Conservation (phyloP, 2,113 vertebrate genomes). For the Trichomycterus rosablanca region DNA sequence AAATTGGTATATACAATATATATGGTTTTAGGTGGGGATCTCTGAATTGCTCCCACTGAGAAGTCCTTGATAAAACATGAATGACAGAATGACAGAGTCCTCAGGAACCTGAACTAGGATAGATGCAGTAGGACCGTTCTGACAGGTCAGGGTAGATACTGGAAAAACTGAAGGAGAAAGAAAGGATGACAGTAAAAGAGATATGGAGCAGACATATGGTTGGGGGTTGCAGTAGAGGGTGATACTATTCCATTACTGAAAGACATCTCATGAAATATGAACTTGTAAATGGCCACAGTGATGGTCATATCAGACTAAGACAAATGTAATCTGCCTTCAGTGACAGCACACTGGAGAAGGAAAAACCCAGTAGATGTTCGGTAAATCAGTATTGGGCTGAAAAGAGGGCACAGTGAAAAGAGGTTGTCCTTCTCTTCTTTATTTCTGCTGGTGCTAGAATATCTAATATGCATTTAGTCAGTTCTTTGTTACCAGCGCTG, state of each 20-base stretch:
- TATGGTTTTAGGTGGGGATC: too few relatives aligned
- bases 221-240: constrained; percentile 11
- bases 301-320: constrained; percentile 23
- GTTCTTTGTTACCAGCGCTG: constrained; percentile 7
- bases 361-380: constrained; percentile 26
- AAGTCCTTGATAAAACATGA: constrained; percentile 12
- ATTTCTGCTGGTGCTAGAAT: background rate
- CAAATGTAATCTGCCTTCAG: constrained; percentile 30
- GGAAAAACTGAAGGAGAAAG: background rate
- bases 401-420: background rate
- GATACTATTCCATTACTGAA: constrained; percentile 12
- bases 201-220: constrained; percentile 41
- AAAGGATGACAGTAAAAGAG: background rate
- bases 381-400: constrained; percentile 19
- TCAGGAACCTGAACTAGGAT: too few relatives aligned
- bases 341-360: constrained; percentile 28
- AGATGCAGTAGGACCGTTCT: background rate
- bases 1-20: too few relatives aligned
- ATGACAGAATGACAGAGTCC: too few relatives aligned
- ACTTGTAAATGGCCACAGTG: constrained; percentile 21
- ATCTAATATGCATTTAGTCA: constrained; percentile 4
- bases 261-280: constrained; percentile 20
- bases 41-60: too few relatives aligned
- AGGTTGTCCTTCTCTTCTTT: constrained; percentile 3
- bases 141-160: background rate